phyloP scores from a whole-genome alignment of 2,888 invertebrate genomes.

The Hetaerina titia region DNA sequence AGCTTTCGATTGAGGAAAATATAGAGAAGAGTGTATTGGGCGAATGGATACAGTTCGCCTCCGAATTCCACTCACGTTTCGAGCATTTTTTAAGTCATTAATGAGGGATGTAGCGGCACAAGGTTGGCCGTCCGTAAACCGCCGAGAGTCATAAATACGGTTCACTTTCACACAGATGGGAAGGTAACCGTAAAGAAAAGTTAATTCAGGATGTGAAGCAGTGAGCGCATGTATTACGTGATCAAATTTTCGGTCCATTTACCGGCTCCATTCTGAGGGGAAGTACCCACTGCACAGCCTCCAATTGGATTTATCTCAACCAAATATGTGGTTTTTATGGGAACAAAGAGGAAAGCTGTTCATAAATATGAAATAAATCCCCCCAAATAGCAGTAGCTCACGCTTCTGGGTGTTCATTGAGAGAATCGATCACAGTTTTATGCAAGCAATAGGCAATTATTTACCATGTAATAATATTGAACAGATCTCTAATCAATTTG shows the following conservation, averaged over 20 bases:
- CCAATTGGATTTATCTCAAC: background rate
- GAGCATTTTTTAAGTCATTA: too few species aligned
- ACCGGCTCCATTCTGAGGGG: background rate
- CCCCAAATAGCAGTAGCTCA: too few species aligned
- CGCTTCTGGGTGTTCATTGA: too few species aligned
- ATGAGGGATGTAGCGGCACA: background rate
- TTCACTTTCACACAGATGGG: too few species aligned
- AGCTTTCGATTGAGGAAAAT: background rate
- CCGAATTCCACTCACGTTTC: background rate
- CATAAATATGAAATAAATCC: too few species aligned
- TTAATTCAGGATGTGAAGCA: background rate
- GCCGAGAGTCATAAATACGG: background rate
- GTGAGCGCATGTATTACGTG: background rate
- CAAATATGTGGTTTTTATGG: background rate
- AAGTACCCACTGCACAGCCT: background rate
- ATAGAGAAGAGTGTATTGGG: background rate
- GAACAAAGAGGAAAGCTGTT: background rate
- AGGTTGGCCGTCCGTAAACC: background rate
- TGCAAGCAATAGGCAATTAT: too few species aligned
- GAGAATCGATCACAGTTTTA: too few species aligned
- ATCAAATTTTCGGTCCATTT: background rate
- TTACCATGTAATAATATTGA: too few species aligned
- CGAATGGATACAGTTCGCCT: background rate
- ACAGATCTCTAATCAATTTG: too few species aligned
- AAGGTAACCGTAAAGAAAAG: background rate